Evolutionary conservation across 1,140 invertebrate species (phyloP).

Genomic region (Scaptomyza hsui): DNA sequence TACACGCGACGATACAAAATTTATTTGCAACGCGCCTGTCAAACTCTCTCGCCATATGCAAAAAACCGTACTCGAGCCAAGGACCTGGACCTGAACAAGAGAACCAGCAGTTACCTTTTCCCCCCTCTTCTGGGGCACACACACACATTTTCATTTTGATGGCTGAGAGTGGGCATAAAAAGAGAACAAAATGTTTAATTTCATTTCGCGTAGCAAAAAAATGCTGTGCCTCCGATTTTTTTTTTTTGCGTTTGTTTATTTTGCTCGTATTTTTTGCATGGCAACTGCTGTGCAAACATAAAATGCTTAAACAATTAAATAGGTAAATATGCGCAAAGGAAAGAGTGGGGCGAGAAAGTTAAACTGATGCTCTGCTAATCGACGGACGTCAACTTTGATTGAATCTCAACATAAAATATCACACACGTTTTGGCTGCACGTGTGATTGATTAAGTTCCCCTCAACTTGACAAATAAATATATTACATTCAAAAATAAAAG

Average conservation of each 20-base stretch:
- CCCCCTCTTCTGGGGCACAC: not conserved
- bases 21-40: slow-evolving; percentile 65
- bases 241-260: slow-evolving; percentile 7
- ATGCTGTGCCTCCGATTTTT: slow-evolving; percentile 34
- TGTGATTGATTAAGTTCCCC: slow-evolving; percentile 60
- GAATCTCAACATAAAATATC: slow-evolving; percentile 56
- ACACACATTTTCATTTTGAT: too few relatives aligned
- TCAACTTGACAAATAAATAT: slow-evolving; percentile 23
- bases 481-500: slow-evolving; percentile 1
- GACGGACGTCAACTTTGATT: slow-evolving; percentile 68
- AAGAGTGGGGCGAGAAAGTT: not conserved
- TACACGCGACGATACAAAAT: slow-evolving; percentile 72
- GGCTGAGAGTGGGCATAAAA: too few relatives aligned
- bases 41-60: slow-evolving; percentile 31
- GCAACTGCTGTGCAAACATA: slow-evolving; percentile 78
- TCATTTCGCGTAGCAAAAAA: slow-evolving; percentile 65
- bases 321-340: slow-evolving; percentile 52
- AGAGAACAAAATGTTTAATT: slow-evolving; percentile 68
- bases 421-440: slow-evolving; percentile 7
- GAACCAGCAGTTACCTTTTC: not conserved
- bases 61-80: slow-evolving; percentile 1
- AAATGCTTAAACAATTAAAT: slow-evolving; percentile 78
- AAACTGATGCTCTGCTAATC: slow-evolving; percentile 55
- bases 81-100: not conserved
- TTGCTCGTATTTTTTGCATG: slow-evolving; percentile 30